phyloP scores from a whole-genome alignment of 2,113 vertebrate genomes.

The Cryptoleucopteryx plumbea region DNA sequence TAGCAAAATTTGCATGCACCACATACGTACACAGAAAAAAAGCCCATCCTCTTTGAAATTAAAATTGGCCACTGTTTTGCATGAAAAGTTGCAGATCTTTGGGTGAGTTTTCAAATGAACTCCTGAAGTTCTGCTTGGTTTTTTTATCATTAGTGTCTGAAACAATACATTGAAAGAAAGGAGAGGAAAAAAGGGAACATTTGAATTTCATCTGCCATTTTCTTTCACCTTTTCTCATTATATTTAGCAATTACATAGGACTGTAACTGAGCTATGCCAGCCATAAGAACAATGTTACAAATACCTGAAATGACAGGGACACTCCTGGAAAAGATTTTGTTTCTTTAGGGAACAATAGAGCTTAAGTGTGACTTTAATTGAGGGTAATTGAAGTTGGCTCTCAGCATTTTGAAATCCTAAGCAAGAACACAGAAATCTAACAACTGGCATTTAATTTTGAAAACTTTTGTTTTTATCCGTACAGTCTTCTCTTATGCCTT shows the following conservation, averaged over 20 bases:
- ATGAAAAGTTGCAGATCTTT: background rate
- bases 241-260: background rate
- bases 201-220: background rate
- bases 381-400: background rate
- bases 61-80: background rate
- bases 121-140: background rate
- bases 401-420: background rate
- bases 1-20: background rate
- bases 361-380: background rate
- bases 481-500: background rate
- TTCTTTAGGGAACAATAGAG: background rate
- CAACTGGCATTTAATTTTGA: background rate
- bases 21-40: background rate
- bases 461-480: background rate
- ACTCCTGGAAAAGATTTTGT: background rate
- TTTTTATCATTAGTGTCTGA: background rate
- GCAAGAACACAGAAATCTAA: background rate
- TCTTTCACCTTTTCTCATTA: background rate
- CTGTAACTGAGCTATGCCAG: background rate
- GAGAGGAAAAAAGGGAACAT: background rate
- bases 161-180: background rate
- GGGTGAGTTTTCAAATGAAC: background rate
- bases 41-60: background rate
- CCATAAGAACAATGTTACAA: background rate
- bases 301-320: background rate